A percentile compares a stretch with the other conserved stretches of the same genome.
These are phyloP conservation scores for Tolmerus cingulatus DNA, from an alignment of 2,888 invertebrate species.

Conservation along the genomic window DNA sequence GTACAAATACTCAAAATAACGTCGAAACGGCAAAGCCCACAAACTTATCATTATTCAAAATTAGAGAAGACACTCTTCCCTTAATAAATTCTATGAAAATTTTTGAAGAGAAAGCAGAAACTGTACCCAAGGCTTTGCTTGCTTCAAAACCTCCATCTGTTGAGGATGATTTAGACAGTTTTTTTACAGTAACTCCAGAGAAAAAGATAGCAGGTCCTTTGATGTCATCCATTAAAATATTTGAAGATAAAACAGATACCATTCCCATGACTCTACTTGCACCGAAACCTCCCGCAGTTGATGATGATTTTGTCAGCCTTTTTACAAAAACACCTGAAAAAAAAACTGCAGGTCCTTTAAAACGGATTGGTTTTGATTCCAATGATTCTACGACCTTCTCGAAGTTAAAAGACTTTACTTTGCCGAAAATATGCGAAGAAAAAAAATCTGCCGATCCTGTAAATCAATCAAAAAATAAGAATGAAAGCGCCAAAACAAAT, in stretches of 20 bases:
- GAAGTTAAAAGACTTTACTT: not conserved
- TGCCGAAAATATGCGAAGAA: not conserved
- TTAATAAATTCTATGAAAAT: constrained; percentile 37
- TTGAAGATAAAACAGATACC: constrained; percentile 54
- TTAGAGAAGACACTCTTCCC: constrained; percentile 29
- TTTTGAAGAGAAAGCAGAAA: constrained; percentile 54
- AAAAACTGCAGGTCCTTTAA: not conserved
- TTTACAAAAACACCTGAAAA: constrained; percentile 16
- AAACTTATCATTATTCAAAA: constrained; percentile 35
- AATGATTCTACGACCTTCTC: not conserved
- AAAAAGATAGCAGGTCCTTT: not conserved
- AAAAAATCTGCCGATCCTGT: not conserved
- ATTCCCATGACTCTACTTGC: constrained; percentile 47
- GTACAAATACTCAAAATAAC: not conserved
- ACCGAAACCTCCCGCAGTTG: not conserved
- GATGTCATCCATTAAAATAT: constrained; percentile 45
- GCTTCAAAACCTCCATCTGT: not conserved
- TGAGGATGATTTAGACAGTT: not conserved
- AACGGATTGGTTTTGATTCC: not conserved
- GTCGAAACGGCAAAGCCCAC: not conserved
- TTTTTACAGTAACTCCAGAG: constrained; percentile 9
- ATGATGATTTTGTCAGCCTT: not conserved
- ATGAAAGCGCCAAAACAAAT: not conserved
- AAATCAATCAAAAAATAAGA: not conserved
- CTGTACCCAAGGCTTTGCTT: constrained; percentile 48